Evolutionary conservation across 2,113 vertebrate species (phyloP), one percentile per base, ranked within the genome.

Genomic region (Calonectris borealis): DNA sequence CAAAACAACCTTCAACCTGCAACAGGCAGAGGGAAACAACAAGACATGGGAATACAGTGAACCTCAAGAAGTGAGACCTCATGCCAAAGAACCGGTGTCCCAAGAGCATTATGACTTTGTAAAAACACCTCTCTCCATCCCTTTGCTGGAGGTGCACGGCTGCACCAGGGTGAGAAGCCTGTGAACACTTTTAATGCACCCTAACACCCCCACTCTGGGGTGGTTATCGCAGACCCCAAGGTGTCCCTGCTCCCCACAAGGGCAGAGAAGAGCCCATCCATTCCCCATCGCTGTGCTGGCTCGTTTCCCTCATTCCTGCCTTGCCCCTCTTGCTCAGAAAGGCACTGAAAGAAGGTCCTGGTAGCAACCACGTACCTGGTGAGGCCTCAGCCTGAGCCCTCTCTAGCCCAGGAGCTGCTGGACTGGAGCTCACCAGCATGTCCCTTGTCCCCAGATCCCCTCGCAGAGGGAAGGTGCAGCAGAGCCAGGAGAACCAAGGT

Each of bases 321-420:
- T n/a, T 54, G 17, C 32, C 57, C 21, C 69, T 77, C 65, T 64
- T 25, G 11, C 54, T 77, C 52, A 52, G 32, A 60, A 84, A 66
- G 32, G 1, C 14, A 51, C 55, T 52, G 46, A 52, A 58, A 62
- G 40, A 70, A 82, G 34, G 27, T 49, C 16, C 48, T 60, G 32
- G 12, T 40, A 68, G 57, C 20, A 66, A 3, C 18, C 13, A 5
- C 18, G 16, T 31, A 26, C 21, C 9, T 24, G 9, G 1, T 24
- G 22, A 55, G 15, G 11, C n/a, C 13, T 81, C n/a, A 55, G 1
- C 2, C 31, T 0, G 0, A 34, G 25, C 3, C 29, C 4, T 44
- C 34, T 40, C 19, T 58, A 46, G 17, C 21, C 22, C 29, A n/a
- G 40, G n/a, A 91, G 13, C 38, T n/a, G 48, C n/a, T n/a, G 24